Base-by-base conservation (phyloP, 2,888 invertebrate species). In the Sinelater perroti region DNA sequence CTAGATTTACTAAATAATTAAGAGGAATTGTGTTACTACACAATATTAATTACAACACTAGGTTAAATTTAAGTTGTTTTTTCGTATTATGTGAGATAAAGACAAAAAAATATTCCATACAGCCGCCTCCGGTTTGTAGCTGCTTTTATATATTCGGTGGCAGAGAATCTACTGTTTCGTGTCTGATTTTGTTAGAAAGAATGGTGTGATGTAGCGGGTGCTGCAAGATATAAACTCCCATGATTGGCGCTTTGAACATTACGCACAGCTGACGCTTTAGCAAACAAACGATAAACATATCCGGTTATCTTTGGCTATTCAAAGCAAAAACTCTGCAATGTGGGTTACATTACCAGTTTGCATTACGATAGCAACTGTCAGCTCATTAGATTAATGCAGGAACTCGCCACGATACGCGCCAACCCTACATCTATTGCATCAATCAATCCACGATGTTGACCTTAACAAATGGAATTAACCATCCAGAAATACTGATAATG, bases 201-300 rank as follows among this genome's bases (percentile, higher is more conserved):
- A 4, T 35, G 8, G 14, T 8, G 18, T 35, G n/a, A 35, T 35
- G 35, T 38, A 20, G 13, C 20, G 38, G 38, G 38, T 38, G 38
- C 35, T 35, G 14, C 24, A 40, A 24, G 40, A 40, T 40, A 40
- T 3, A 40, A 24, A 14, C 40, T 40, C 14, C 31, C 50, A 50
- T 52, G 44, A 52, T 52, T 52, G 38, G 31, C 42, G 44, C 21
- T 52, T 52, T 33, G 20, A 52, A 40, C 42, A 52, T 40, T 33
- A 42, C 40, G 52, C 44, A 28, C 52, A 52, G 52, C 52, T 52
- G 52, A 44, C 52, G 52, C 40, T 52, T 36, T 42, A 31, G 26
- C 52, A 52, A 52, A 52, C 44, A 52, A 46, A 44, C 52, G 44
- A 42, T 52, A 52, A 52, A 40, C 42, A 40, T 31, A 50, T 52